Conservation (phyloP, 2,888 invertebrate genomes). For the Heliconius sara region DNA sequence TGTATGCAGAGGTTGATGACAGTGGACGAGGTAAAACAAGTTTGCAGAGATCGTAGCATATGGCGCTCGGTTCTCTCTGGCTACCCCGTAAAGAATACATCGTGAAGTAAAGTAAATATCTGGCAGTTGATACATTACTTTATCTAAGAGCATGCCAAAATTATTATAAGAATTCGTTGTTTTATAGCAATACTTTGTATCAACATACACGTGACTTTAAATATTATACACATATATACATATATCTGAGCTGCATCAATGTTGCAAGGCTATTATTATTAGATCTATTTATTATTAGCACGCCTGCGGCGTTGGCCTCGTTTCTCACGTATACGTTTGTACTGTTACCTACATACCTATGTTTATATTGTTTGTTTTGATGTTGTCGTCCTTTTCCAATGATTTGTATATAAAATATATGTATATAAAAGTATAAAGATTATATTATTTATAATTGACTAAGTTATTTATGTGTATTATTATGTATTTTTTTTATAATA, state of each 20-base stretch:
- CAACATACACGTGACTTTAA: background rate
- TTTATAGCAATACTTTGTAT: background rate
- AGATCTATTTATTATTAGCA: constrained; percentile 32
- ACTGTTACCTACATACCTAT: background rate
- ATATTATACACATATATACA: background rate
- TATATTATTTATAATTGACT: too few species aligned
- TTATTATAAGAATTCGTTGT: background rate
- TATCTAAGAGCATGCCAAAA: background rate
- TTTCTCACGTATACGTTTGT: constrained; percentile 1
- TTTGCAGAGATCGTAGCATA: too few species aligned
- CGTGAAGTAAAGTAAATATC: too few species aligned
- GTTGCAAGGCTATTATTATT: constrained; percentile 27
- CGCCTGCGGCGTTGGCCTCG: constrained; percentile 30
- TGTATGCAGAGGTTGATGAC: too few species aligned
- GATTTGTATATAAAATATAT: too few species aligned
- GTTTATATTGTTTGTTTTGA: background rate
- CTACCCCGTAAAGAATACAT: too few species aligned
- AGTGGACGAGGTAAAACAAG: too few species aligned
- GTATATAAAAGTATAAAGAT: too few species aligned
- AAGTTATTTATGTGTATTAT: too few species aligned
- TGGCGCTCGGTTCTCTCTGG: too few species aligned
- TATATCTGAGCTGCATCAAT: constrained; percentile 10
- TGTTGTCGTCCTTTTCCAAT: background rate
- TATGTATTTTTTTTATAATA: too few species aligned
- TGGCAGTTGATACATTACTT: too few species aligned